A percentile compares a stretch with the other conserved stretches of the same genome.
phyloP scores from a whole-genome alignment of 2,113 vertebrate genomes.

The Psittacara wagleri region DNA sequence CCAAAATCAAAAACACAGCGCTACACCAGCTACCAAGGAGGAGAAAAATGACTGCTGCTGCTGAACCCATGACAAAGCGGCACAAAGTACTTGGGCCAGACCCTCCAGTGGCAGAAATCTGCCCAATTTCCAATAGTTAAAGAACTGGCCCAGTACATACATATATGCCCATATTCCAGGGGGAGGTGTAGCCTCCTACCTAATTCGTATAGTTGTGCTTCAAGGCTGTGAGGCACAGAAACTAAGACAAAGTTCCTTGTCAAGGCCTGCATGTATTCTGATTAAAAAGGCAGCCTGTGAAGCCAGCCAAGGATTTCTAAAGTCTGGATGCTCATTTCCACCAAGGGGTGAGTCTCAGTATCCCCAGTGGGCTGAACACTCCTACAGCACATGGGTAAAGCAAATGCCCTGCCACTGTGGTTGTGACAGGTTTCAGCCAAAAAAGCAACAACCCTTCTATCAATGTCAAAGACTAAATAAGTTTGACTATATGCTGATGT shows the following conservation, averaged over 20 bases:
- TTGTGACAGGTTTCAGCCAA: background rate
- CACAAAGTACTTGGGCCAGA: background rate
- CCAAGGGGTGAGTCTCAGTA: background rate
- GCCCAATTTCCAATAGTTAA: background rate
- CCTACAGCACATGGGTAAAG: background rate
- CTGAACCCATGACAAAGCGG: too few species aligned
- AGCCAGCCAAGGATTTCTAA: background rate
- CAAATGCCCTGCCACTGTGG: background rate
- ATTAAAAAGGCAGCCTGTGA: background rate
- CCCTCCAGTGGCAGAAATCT: background rate
- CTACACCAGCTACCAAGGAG: too few species aligned
- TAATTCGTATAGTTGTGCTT: background rate
- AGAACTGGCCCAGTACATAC: background rate
- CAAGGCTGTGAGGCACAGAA: background rate
- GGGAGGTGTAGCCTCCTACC: fast-evolving
- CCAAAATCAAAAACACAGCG: too few species aligned
- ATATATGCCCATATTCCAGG: background rate
- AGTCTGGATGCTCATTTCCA: background rate
- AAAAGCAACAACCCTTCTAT: slow-evolving; percentile 28
- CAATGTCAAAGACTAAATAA: slow-evolving; percentile 57
- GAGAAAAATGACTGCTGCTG: too few species aligned
- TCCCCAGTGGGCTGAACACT: fast-evolving
- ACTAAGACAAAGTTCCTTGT: slow-evolving; percentile 3
- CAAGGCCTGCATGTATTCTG: background rate
- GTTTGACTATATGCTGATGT: slow-evolving; percentile 58